Conservation (phyloP, 1,140 invertebrate species). For the Diorhabda carinulata region DNA sequence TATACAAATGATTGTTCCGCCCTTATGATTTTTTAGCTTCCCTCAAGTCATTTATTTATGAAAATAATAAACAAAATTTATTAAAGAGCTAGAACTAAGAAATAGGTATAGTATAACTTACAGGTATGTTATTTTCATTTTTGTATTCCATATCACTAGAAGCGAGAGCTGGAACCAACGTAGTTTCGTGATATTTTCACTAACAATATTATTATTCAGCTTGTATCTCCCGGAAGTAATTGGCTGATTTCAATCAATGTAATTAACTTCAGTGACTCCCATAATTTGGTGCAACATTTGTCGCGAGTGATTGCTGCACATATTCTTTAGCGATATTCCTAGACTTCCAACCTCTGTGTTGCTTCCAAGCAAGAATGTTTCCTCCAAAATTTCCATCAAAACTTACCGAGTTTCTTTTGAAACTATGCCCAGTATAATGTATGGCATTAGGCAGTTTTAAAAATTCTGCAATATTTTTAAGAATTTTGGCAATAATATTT, state of each 20-base stretch:
- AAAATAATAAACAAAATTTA: not conserved
- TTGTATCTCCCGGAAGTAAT: not conserved
- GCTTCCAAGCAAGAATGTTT: conserved; percentile 9
- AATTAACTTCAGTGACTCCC: not conserved
- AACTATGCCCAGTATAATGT: conserved; percentile 17
- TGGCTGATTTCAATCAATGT: not conserved
- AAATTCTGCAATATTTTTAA: conserved; percentile 9
- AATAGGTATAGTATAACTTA: not conserved
- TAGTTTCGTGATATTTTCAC: not conserved
- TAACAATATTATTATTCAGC: not conserved
- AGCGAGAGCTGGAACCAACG: not conserved
- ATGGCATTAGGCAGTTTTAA: conserved; percentile 12
- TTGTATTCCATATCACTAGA: not conserved
- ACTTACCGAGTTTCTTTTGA: conserved; percentile 11
- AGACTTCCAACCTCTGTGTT: conserved; percentile 18
- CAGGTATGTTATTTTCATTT: not conserved
- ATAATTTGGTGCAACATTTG: not conserved
- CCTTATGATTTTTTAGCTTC: no score
- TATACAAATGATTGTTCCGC: no score
- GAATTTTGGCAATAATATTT: conserved; percentile 7
- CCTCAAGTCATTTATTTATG: no score
- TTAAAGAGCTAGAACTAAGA: not conserved
- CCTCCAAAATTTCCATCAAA: conserved; percentile 5
- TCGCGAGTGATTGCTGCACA: not conserved
- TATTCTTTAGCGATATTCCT: not conserved